Base-by-base conservation (phyloP, 2,113 vertebrate species). In the Colossoma macropomum region DNA sequence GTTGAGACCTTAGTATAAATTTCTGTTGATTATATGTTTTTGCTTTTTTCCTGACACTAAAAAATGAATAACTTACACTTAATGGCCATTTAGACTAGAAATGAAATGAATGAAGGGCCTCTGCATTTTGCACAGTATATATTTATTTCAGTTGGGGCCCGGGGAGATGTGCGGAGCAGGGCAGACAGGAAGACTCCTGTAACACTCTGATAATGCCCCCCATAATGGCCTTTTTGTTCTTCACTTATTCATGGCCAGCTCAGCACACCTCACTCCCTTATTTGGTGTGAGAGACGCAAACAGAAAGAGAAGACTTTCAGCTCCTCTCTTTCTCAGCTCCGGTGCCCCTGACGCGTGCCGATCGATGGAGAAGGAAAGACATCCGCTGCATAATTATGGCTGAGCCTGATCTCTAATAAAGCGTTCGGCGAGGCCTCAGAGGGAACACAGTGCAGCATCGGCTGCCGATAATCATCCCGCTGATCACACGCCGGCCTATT, bases 391-490 rank as follows among this genome's bases (percentile, higher is more conserved):
- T 91, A 91, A 93, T 91, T 91, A 91, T 84, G 83, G 87, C 85
- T 80, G 87, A 86, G 89, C 90, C 90, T 90, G 86, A 92, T 90
- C 82, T 75, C 88, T 88, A 89, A 89, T 88, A 90, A 90, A 90
- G 85, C 87, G 73, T 82, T 74, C 77, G 84, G 85, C 86, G 80
- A 83, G 76, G 87, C 75, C 84, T 80, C 66, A 72, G 70, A 75
- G 77, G 88, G 60, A 23, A 25, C 45, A 65, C 75, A 71, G 38
- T 75, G 70, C 76, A 86, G 72, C 81, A 87, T 77, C 70, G 76
- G 81, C 83, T 83, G 75, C 62, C 84, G 86, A 86, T 82, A 87
- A 89, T 87, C 86, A 90, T 77, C 89, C 88, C 85, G 86, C 76
- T 87, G 45, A 63, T 77, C 30, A 45, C 70, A 54, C 50, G 9